Percentiles rank a stretch among this genome's conserved stretches.
Conservation (phyloP, 2,888 invertebrate species). For the Onchidella celtica region DNA sequence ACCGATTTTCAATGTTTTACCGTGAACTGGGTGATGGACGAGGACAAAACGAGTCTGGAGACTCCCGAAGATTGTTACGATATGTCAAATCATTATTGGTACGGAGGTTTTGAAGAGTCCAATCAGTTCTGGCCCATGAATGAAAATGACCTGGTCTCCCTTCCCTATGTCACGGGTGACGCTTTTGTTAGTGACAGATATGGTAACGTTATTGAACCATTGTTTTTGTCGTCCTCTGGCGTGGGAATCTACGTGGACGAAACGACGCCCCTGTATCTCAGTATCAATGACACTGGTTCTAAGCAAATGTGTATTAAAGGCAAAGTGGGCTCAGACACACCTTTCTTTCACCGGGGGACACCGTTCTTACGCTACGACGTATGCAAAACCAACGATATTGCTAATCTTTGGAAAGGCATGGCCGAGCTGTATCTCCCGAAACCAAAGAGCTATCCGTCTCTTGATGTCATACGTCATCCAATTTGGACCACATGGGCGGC, state of each 20-base stretch:
- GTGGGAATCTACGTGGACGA: conserved; percentile 85
- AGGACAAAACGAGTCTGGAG: background rate
- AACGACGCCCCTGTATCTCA: conserved; percentile 87
- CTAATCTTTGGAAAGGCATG: conserved; percentile 77
- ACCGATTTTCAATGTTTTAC: conserved; percentile 25
- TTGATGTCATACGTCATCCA: conserved; percentile 88
- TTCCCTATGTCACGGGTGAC: conserved; percentile 63
- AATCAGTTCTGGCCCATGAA: conserved; percentile 51
- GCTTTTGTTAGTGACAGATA: conserved; percentile 53
- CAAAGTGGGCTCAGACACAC: conserved; percentile 56
- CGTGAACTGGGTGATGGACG: background rate
- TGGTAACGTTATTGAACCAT: conserved; percentile 80
- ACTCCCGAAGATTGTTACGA: conserved; percentile 52
- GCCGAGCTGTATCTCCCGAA: conserved; percentile 84
- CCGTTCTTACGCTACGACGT: conserved; percentile 57
- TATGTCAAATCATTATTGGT: conserved; percentile 44
- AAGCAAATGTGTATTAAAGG: conserved; percentile 60
- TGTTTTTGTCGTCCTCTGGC: conserved; percentile 86
- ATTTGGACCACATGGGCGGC: conserved; percentile 95
- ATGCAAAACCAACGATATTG: conserved; percentile 62
- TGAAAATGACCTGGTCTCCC: conserved; percentile 26
- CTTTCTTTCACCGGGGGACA: conserved; percentile 60
- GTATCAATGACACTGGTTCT: conserved; percentile 85
- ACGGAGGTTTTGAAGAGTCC: conserved; percentile 41
- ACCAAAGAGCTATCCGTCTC: conserved; percentile 85